Conservation (phyloP, 2,888 invertebrate species). For the Aspidiotus rigidus region DNA sequence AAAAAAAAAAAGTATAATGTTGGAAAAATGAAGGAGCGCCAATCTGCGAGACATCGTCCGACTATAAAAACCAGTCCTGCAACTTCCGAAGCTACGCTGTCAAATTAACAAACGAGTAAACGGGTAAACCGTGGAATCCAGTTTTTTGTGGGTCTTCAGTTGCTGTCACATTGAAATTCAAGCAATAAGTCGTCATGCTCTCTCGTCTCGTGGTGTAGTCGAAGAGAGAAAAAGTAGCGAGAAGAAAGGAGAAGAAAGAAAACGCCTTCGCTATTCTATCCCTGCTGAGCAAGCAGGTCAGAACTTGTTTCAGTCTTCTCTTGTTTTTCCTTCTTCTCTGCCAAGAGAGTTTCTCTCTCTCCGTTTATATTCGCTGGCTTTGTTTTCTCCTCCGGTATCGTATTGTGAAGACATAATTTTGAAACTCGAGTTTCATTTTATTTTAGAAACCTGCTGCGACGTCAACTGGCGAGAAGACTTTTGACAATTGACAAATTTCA, state of each 20-base stretch:
- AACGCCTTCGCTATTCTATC: slow-evolving; percentile 1
- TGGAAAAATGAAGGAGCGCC: too few species aligned
- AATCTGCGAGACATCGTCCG: too few species aligned
- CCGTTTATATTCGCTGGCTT: too few species aligned
- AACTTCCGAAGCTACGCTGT: slow-evolving; percentile 1
- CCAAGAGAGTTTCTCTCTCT: too few species aligned
- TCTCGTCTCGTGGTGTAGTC: neutral
- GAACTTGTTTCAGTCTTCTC: neutral
- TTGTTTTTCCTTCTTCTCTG: neutral
- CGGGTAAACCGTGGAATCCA: slow-evolving; percentile 1
- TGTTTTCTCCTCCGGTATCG: too few species aligned
- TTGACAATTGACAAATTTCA: slow-evolving; percentile 4
- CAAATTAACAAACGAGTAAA: slow-evolving; percentile 4
- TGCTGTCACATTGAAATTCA: slow-evolving; percentile 3
- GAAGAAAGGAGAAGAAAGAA: neutral
- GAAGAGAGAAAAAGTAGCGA: too few species aligned
- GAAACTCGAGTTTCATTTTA: neutral
- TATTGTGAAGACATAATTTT: neutral
- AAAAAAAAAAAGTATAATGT: too few species aligned
- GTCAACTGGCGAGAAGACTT: neutral
- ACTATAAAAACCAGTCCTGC: neutral
- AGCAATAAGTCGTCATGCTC: slow-evolving; percentile 4
- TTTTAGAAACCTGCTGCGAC: slow-evolving; percentile 2
- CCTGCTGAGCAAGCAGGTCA: slow-evolving; percentile 4
- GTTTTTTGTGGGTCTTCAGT: slow-evolving; percentile 2